Conservation (phyloP, 2,888 invertebrate genomes). For the Copidosoma aretas region DNA sequence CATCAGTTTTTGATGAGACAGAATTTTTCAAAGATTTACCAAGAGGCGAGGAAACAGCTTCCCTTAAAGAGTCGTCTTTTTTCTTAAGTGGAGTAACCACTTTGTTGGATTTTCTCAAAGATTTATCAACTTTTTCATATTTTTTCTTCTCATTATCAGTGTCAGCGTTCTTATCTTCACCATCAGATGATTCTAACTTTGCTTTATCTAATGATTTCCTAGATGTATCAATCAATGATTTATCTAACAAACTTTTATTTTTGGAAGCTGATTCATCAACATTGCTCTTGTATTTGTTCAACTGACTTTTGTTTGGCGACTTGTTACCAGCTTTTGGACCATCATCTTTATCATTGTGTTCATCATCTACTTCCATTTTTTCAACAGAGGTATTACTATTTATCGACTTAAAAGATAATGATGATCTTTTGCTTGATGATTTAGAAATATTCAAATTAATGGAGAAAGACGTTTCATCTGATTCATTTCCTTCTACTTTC, state of each 20-base stretch:
- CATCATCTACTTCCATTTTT: constrained; percentile 12
- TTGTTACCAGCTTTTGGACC: constrained; percentile 1
- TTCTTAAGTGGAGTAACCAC: neutral
- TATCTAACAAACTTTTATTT: constrained; percentile 4
- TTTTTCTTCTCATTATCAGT: constrained; percentile 4
- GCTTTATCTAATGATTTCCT: neutral
- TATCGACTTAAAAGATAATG: constrained; percentile 6
- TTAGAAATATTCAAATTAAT: constrained; percentile 5
- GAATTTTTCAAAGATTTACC: neutral
- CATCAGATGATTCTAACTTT: constrained; percentile 2
- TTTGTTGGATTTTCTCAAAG: constrained; percentile 3
- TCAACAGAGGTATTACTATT: constrained; percentile 26
- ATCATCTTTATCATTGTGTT: constrained; percentile 12
- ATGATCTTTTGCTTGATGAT: neutral
- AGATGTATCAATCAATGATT: neutral
- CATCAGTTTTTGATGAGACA: neutral
- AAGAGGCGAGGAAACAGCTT: constrained; percentile 4
- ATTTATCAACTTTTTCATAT: constrained; percentile 8
- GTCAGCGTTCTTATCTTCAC: constrained; percentile 1
- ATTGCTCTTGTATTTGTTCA: constrained; percentile 7
- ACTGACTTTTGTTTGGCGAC: neutral
- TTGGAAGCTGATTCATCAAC: neutral
- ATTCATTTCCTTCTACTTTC: neutral
- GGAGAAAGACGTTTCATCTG: constrained; percentile 1
- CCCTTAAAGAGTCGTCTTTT: constrained; percentile 19